Conservation (phyloP, 1,140 invertebrate genomes). For the Babylonia areolata region DNA sequence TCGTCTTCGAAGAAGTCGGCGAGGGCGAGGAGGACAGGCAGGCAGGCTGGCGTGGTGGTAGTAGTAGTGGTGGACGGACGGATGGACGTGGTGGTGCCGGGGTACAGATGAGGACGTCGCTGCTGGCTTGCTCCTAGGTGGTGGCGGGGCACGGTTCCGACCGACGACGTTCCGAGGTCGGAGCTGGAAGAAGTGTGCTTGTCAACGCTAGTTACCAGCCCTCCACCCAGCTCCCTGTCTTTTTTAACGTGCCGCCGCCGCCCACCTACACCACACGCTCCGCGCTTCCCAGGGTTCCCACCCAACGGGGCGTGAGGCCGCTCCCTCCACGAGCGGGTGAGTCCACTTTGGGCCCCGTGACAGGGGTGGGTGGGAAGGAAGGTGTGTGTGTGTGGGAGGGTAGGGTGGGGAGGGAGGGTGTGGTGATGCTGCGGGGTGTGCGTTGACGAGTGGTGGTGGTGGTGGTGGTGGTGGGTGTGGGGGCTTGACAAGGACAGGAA, state of each 20-base stretch:
- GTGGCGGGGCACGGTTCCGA: too few relatives aligned
- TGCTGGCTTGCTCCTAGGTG: too few relatives aligned
- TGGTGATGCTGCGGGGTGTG: too few relatives aligned
- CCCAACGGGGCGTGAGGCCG: neutral
- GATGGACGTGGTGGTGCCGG: neutral
- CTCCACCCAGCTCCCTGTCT: neutral
- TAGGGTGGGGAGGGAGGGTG: neutral
- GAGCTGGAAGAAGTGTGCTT: conserved; percentile 1
- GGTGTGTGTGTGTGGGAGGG: neutral
- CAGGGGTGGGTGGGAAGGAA: neutral
- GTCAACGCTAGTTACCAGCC: conserved; percentile 6
- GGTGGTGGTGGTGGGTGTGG: too few relatives aligned
- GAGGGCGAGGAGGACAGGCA: too few relatives aligned
- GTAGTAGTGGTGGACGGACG: neutral
- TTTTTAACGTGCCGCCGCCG: conserved; percentile 10
- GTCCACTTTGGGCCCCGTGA: neutral
- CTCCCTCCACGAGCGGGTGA: conserved; percentile 11
- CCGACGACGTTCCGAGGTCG: too few relatives aligned
- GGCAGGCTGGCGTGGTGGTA: too few relatives aligned
- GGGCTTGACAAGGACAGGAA: too few relatives aligned
- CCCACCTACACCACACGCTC: conserved; percentile 1
- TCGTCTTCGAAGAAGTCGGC: too few relatives aligned
- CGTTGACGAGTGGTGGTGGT: too few relatives aligned
- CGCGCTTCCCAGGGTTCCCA: neutral
- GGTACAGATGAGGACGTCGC: too few relatives aligned